Base-by-base conservation (phyloP, 2,888 invertebrate genomes). In the Seira ritae region DNA sequence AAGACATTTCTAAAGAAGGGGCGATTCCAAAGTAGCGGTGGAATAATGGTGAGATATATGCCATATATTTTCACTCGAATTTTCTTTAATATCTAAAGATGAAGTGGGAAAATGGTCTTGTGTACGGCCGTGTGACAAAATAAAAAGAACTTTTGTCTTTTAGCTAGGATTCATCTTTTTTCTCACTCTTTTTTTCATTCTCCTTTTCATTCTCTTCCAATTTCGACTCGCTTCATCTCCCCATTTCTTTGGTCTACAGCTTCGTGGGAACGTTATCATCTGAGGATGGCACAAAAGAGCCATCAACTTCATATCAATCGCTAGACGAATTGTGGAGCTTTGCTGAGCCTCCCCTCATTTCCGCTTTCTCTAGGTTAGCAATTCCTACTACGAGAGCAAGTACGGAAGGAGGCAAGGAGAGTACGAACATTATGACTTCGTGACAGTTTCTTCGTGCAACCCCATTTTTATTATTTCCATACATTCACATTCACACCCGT, bases 231-330 rank as follows among this genome's bases (percentile, higher is more conserved):
- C 46, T 55, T 55, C 55, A 17, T 55, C 17, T 55, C 17, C 31
- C 31, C 31, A 31, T 55, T 55, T 55, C 17, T 17, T 55, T 55
- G 55, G 55, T 55, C 68, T 60, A 74, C 62, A 80, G 68, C 74
- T 80, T 55, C 80, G 80, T 80, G 80, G 69, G 80, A 80, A 80
- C 67, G 55, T 55, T 42, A 74, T 80, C 80, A 80, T 80, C 80
- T 80, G 80, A 80, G 31, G 62, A 67, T 22, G 42, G 73, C 74
- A 80, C 69, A 80, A 80, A 80, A 69, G 74, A 37, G 68, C 73
- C 69, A 80, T 80, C 80, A 74, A 24, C 80, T 17, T 74, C 23
- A 46, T 69, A 80, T 80, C 80, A 80, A 79, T 79, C 46, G 79
- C 79, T 23, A 46, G 20, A 68, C 50, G 22, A 71, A 70, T 71